Base-by-base conservation (phyloP, 2,888 invertebrate species). In the Mylabris sibirica region DNA sequence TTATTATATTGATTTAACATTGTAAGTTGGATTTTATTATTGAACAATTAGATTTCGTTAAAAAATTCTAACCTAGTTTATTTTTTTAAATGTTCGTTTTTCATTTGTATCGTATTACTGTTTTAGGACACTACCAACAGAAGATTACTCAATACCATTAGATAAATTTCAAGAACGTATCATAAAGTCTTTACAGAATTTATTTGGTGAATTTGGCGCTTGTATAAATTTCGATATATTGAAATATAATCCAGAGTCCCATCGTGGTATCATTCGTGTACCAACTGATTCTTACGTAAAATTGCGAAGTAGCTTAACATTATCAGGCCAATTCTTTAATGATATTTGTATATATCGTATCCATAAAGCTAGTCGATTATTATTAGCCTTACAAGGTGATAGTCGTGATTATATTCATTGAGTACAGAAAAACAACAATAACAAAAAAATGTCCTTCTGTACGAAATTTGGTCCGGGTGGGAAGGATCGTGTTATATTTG, bases 401-500 rank as follows among this genome's bases (percentile, higher is more conserved):
- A 85, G 85, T 75, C 77, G 85, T 38, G 74, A 75, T 63, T 85
- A 82, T 75, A 65, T 69, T 11, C 83, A 84, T 77, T 83, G 76
- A 75, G 17, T 2, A 44, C 17, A 17, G 5, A 1, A 44, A 38
- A 38, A 38, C 3, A 34, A 38, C 35, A n/a, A 49, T 17, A 34
- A 30, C 59, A 68, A 24, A 12, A 81, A 68, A 63, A 87, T 87
- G 88, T 82, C 87, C 68, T 76, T 85, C 73, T 84, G 89, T 83
- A 81, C 89, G 72, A 81, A 81, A 65, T 81, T 85, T 34, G 86
- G 85, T 2, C 82, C 82, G 1, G 84, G 87, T 81, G 92, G 93
- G 11, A 94, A 95, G 86, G 96, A 97, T 83, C 89, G 90, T 72
- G 90, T 97, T 57, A 91, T 96, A 73, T 93, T 97, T 83, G 93